Evolutionary conservation across 2,888 invertebrate genomes (phyloP).

Genomic region (Mellilla xanthometata): DNA sequence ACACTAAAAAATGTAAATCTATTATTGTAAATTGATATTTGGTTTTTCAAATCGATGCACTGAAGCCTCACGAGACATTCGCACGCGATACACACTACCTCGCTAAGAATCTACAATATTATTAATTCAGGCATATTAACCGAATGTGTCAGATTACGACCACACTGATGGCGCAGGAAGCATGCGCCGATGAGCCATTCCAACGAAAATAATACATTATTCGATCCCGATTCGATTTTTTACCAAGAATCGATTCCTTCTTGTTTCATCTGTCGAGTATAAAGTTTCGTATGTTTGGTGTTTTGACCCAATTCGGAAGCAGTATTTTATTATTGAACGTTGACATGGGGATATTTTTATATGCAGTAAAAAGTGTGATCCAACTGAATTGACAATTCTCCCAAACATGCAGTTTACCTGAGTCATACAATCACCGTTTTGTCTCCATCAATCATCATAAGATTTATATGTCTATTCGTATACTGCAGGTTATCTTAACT

Average conservation of each 20-base stretch:
- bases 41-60: conserved; percentile 61
- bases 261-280: conserved; percentile 58
- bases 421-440: no score
- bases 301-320: conserved; percentile 46
- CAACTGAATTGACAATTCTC: conserved; percentile 41
- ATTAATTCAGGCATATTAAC: conserved; percentile 80
- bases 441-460: no score
- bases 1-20: no score
- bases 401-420: conserved; percentile 25
- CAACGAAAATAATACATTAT: conserved; percentile 72
- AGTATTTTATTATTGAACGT: conserved; percentile 44
- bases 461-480: no score
- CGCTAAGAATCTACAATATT: conserved; percentile 74
- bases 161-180: conserved; percentile 80
- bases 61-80: conserved; percentile 75
- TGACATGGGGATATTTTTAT: conserved; percentile 47
- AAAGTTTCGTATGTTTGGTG: conserved; percentile 37
- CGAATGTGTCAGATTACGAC: conserved; percentile 76
- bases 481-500: no score
- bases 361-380: conserved; percentile 53
- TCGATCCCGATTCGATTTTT: conserved; percentile 59
- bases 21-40: conserved; percentile 68
- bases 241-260: conserved; percentile 56
- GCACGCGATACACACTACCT: conserved; percentile 75
- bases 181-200: conserved; percentile 71